phyloP scores from a whole-genome alignment of 2,888 invertebrate species.

The Melieria picta region DNA sequence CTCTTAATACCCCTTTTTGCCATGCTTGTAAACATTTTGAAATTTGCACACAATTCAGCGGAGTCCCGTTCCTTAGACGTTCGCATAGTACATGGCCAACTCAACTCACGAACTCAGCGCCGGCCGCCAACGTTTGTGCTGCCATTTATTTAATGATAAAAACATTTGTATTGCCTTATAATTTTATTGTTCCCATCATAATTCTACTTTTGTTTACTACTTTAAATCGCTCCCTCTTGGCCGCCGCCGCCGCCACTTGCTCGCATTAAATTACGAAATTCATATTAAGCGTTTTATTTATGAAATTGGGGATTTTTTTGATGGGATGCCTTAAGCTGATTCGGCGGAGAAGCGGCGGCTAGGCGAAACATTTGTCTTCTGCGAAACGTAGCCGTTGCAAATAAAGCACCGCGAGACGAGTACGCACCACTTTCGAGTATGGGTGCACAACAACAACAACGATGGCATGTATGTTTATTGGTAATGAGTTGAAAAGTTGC shows the following conservation, averaged over 20 bases:
- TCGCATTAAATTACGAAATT: too few species aligned
- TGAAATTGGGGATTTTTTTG: neutral
- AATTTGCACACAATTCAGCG: neutral
- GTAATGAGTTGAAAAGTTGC: too few species aligned
- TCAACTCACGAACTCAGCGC: neutral
- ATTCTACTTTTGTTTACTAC: constrained; percentile 10
- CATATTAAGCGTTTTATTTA: neutral
- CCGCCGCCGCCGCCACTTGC: too few species aligned
- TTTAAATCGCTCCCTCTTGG: too few species aligned
- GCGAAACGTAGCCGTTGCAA: too few species aligned
- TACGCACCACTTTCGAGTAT: too few species aligned
- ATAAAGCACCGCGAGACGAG: too few species aligned
- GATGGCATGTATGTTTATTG: too few species aligned
- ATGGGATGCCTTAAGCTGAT: too few species aligned
- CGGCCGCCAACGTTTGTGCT: neutral
- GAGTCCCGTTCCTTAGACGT: neutral
- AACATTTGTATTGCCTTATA: neutral
- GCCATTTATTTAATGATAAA: constrained; percentile 5
- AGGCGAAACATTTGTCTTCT: too few species aligned
- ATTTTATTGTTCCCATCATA: constrained; percentile 16
- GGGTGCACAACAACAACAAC: too few species aligned
- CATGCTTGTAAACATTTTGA: neutral
- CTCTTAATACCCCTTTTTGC: neutral
- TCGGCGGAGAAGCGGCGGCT: too few species aligned
- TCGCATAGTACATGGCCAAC: neutral